A percentile compares a stretch with the other conserved stretches of the same genome.
These are phyloP conservation scores for Gymnoscelis rufifasciata DNA, from an alignment of 2,888 invertebrate genomes.

Conservation along the genomic window DNA sequence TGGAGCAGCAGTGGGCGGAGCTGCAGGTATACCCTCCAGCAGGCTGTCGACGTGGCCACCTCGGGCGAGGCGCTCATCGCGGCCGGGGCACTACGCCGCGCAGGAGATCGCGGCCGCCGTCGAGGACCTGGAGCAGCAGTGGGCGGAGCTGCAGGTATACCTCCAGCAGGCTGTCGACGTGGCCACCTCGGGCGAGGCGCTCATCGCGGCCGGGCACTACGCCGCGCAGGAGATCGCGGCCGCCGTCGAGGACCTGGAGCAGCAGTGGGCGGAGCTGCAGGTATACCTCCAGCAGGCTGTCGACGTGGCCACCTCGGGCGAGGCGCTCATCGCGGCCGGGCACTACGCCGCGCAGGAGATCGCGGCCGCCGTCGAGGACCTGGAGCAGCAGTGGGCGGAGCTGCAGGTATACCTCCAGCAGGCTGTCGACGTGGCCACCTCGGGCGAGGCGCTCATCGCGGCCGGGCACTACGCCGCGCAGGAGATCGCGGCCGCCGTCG, in stretches of 20 bases:
- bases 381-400: constrained; percentile 92
- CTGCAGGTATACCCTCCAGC: constrained; percentile 76
- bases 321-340: constrained; percentile 84
- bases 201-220: constrained; percentile 90
- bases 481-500: constrained; percentile 90
- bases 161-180: constrained; percentile 81
- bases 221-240: constrained; percentile 91
- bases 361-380: constrained; percentile 86
- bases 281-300: constrained; percentile 29
- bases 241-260: constrained; percentile 89
- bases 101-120: constrained; percentile 90
- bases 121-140: constrained; percentile 90
- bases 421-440: too few relatives aligned
- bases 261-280: constrained; percentile 92
- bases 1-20: constrained; percentile 92
- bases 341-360: constrained; percentile 95
- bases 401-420: constrained; percentile 76
- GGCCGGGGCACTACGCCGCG: constrained; percentile 91
- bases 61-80: constrained; percentile 81
- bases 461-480: constrained; percentile 92
- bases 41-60: too few relatives aligned
- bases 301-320: constrained; percentile 34
- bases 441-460: constrained; percentile 81
- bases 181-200: constrained; percentile 86
- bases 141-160: constrained; percentile 86